Percentiles rank a stretch among this genome's conserved stretches.
These are phyloP conservation scores for Mirounga angustirostris DNA, from an alignment of 2,113 vertebrate species.

Conservation along the genomic window DNA sequence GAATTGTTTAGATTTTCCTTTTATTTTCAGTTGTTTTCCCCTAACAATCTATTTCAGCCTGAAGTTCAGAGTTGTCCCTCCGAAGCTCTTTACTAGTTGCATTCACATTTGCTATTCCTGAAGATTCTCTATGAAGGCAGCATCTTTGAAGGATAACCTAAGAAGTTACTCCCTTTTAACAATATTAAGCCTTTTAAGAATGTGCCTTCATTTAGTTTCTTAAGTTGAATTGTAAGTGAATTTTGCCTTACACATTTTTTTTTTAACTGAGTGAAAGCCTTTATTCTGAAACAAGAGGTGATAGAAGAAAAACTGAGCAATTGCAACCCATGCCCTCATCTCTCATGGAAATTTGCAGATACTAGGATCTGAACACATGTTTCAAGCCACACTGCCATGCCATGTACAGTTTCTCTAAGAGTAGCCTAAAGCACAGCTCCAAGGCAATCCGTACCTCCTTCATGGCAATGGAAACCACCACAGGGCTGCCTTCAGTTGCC, in stretches of 20 bases:
- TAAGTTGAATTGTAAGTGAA: not conserved
- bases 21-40: not conserved
- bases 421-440: not conserved
- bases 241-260: not conserved
- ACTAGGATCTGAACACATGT: not conserved
- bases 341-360: not conserved
- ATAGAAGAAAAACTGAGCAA: not conserved
- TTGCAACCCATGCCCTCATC: not conserved
- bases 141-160: not conserved
- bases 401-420: not conserved
- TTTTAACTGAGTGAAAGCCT: not conserved
- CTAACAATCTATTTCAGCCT: not conserved
- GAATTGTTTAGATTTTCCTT: not conserved
- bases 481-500: not conserved
- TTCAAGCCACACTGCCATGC: not conserved
- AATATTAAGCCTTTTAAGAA: not conserved
- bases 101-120: not conserved
- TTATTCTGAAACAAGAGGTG: not conserved
- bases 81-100: not conserved
- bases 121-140: not conserved
- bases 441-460: not conserved
- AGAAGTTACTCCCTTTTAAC: not conserved
- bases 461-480: not conserved
- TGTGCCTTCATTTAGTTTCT: not conserved
- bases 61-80: not conserved